Conservation (phyloP, 2,113 vertebrate genomes). For the Toxotes jaculatrix region DNA sequence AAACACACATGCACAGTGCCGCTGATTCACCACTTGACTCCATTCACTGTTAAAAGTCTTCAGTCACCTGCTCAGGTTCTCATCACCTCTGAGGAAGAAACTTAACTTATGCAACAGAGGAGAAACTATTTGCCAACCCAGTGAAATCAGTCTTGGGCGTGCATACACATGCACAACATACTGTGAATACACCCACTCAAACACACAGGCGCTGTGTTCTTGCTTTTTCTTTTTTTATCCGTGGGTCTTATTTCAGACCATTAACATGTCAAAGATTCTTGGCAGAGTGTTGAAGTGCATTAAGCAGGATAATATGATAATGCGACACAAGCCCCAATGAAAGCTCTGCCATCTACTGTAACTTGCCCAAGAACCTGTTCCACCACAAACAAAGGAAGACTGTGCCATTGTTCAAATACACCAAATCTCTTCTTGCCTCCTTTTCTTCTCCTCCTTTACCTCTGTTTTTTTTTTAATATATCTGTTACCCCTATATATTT, state of each 20-base stretch:
- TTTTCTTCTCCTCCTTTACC: slow-evolving; percentile 2
- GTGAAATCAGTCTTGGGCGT: slow-evolving; percentile 12
- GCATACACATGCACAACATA: background rate
- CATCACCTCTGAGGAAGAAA: slow-evolving; percentile 35
- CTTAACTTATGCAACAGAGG: slow-evolving; percentile 5
- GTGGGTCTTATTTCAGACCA: slow-evolving; percentile 53
- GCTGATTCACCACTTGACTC: slow-evolving; percentile 1
- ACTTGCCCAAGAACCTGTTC: slow-evolving; percentile 61
- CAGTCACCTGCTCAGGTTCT: slow-evolving; percentile 16
- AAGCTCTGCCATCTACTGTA: slow-evolving; percentile 28
- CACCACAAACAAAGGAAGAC: slow-evolving; percentile 44
- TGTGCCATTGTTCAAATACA: slow-evolving; percentile 41
- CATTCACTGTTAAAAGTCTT: background rate
- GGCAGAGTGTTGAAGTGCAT: slow-evolving; percentile 50
- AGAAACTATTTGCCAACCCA: slow-evolving; percentile 30
- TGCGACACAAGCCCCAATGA: slow-evolving; percentile 30
- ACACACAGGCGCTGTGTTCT: background rate
- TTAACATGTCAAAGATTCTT: slow-evolving; percentile 54
- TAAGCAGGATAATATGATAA: slow-evolving; percentile 47
- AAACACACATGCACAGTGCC: background rate
- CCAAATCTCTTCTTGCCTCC: slow-evolving; percentile 30
- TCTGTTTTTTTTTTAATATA: background rate
- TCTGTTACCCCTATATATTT: slow-evolving; percentile 1
- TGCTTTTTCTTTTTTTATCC: slow-evolving; percentile 14
- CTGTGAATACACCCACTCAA: slow-evolving; percentile 24